A percentile compares a stretch with the other conserved stretches of the same genome.
phyloP scores from a whole-genome alignment of 2,888 invertebrate species.

The Dynastes grantii region DNA sequence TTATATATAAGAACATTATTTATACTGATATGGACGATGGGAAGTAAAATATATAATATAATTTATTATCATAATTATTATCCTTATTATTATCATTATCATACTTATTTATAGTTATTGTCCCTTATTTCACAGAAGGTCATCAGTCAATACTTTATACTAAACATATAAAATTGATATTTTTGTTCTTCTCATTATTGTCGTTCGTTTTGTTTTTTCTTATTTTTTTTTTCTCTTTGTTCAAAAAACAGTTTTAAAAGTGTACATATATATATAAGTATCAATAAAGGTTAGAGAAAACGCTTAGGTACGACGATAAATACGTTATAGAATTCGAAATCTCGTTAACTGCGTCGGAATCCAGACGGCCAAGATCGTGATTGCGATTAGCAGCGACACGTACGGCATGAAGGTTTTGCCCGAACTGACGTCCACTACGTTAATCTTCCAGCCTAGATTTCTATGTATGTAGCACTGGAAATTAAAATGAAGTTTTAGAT shows the following conservation, averaged over 20 bases:
- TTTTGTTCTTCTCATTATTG: conserved; percentile 47
- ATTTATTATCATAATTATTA: not conserved
- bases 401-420: conserved; percentile 40
- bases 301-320: conserved; percentile 52
- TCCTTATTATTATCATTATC: not conserved
- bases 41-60: conserved; percentile 55
- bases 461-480: conserved; percentile 93
- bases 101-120: conserved; percentile 45
- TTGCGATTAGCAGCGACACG: conserved; percentile 29
- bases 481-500: conserved; percentile 13
- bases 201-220: conserved; percentile 2
- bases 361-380: conserved; percentile 39
- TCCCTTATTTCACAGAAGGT: conserved; percentile 55
- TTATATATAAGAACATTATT: conserved; percentile 44
- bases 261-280: not conserved
- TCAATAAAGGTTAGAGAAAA: not conserved
- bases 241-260: too few relatives aligned
- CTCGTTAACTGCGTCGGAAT: conserved; percentile 47
- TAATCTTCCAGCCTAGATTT: conserved; percentile 94
- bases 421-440: conserved; percentile 83
- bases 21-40: conserved; percentile 57
- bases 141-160: conserved; percentile 53
- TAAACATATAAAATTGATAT: conserved; percentile 55
- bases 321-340: conserved; percentile 61
- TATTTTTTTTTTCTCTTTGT: not conserved